Base-by-base conservation (phyloP, 2,888 invertebrate species). In the Drosophila prolongata region DNA sequence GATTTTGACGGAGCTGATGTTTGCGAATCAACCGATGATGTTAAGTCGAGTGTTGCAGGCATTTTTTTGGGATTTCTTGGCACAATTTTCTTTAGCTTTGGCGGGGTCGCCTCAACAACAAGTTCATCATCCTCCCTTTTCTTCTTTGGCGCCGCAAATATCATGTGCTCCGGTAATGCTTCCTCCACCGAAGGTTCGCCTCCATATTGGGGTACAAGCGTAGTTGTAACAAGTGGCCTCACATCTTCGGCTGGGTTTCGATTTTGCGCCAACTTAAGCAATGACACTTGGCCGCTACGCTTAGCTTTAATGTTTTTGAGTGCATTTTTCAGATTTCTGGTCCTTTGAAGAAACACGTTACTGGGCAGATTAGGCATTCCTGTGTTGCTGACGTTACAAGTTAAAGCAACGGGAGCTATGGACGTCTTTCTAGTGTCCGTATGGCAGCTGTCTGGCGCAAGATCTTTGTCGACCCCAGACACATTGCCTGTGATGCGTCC, bases 251-350 rank as follows among this genome's bases (percentile, higher is more conserved):
- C 52, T 1, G 19, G 24, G 1, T 27, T 50, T 19, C 61, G 66
- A 4, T 64, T 68, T 11, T 89, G 90, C 4, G 89, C 68, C 2
- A 82, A 72, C 54, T 90, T 90, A 3, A 90, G 64, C 42, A 90
- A 66, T 1, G 91, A 91, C 2, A 91, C 80, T 53, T 91, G 91
- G 0, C 90, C 91, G 6, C 84, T 76, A 43, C 78, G 84, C 27
- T 84, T 78, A 40, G 87, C 82, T 64, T 85, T 88, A 2, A 88
- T 90, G 38, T 89, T 90, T 52, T 79, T 90, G 34, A 91, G 53
- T 2, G 91, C 79, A 49, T 83, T 87, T 46, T 90, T 91, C 11
- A 91, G 77, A 77, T 91, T 91, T 11, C 84, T 84, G 2, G 90
- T 79, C 66, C 91, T 91, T 56, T 91, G 90, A 49, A 90, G 90